Base-by-base conservation (phyloP, 1,140 invertebrate species). In the Harpegnathos saltator region DNA sequence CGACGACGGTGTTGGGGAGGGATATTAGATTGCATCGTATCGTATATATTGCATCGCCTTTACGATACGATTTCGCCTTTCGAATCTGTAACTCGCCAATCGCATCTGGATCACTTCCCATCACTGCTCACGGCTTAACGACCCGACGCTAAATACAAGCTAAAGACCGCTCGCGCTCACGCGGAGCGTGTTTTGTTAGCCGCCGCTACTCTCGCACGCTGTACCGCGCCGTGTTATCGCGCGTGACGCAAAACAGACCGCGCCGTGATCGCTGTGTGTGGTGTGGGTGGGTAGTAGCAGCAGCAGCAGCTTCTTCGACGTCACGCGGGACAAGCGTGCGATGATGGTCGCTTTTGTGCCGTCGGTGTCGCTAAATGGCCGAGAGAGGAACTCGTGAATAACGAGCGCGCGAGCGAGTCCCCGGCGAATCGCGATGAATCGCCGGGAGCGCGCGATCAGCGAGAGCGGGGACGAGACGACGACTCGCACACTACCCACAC, bases 101-200 rank as follows among this genome's bases (percentile, higher is more conserved):
- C 26, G 19, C 17, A 26, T 65, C 73, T 75, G 73, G 59, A 75
- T 75, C 59, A 52, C 73, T 75, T 75, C 59, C 73, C 73, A 75
- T 75, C 73, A 75, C 73, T 65, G 44, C 73, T 63, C 73, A 75
- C 73, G 54, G 44, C 44, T 33, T 19, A 14, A 75, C 44, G 44
- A 24, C 26, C 72, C 29, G 44, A 52, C 14, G 73, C 44, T 63
- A 63, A 65, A 75, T 75, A 75, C 44, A 62, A 44, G 62, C 48
- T 26, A 38, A 24, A 4, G 72, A 22, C 58, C 58, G 72, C 72
- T n/a, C n/a, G n/a, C n/a, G n/a, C 33, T 74, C 17, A 63, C 44
- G 59, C 59, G 73, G 22, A 50, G 44, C 73, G 59, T 75, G 33
- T 75, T 33, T 75, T 74, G 72, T 50, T 48, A 48, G 52, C 11